A percentile compares a stretch with the other conserved stretches of the same genome.
Conservation (phyloP, 2,888 invertebrate genomes). For the Acleris literana region DNA sequence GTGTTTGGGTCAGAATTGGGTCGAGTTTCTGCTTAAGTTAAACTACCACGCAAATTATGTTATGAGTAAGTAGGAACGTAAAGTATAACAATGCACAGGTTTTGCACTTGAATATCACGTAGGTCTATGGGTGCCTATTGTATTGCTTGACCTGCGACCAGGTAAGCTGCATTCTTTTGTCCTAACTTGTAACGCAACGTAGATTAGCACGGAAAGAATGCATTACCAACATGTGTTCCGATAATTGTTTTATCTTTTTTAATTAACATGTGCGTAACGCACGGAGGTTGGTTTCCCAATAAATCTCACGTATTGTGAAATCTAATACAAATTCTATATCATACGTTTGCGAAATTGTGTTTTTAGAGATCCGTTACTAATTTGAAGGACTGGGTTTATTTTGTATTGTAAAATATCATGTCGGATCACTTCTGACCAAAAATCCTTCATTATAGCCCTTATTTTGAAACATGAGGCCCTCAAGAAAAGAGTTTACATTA, state of each 20-base stretch:
- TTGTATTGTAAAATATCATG: too few species aligned
- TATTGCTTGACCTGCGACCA: too few species aligned
- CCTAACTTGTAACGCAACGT: constrained; percentile 9
- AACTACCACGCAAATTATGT: too few species aligned
- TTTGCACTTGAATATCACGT: too few species aligned
- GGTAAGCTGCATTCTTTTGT: constrained; percentile 12
- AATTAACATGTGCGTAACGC: constrained; percentile 73
- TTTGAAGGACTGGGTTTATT: too few species aligned
- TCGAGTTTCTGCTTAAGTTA: background rate
- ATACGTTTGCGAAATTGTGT: constrained; percentile 74
- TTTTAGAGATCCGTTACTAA: constrained; percentile 17
- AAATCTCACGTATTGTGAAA: constrained; percentile 73
- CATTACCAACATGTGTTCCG: constrained; percentile 14
- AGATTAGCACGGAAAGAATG: constrained; percentile 27
- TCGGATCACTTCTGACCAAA: too few species aligned
- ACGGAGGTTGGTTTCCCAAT: constrained; percentile 58
- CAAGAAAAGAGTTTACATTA: too few species aligned
- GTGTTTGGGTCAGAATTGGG: background rate
- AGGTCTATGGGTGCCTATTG: too few species aligned
- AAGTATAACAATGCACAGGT: too few species aligned
- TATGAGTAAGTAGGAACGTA: too few species aligned
- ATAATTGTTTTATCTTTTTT: constrained; percentile 27
- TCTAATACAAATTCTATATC: constrained; percentile 52
- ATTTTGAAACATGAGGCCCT: too few species aligned
- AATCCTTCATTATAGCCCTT: too few species aligned